Conservation (phyloP, 2,888 invertebrate species). For the Brachycybe producta region DNA sequence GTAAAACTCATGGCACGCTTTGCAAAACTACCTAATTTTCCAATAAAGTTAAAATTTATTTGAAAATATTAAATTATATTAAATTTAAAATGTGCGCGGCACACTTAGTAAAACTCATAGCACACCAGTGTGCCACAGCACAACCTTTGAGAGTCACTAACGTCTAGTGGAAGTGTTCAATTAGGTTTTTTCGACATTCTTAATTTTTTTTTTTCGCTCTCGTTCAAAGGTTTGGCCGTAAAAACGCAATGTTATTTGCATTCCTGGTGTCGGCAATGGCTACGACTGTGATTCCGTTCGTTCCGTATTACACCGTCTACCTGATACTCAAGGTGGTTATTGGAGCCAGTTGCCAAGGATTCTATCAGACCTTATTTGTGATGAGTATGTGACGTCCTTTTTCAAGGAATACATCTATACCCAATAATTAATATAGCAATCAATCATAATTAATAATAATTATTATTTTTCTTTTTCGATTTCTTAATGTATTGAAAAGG, state of each 20-base stretch:
- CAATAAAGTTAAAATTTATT: too few relatives aligned
- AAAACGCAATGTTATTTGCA: background rate
- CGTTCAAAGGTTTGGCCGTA: conserved; percentile 13
- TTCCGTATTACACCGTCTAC: conserved; percentile 3
- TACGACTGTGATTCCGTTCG: background rate
- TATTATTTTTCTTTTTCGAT: background rate
- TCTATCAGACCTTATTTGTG: conserved; percentile 10
- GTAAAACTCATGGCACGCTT: too few relatives aligned
- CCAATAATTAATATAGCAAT: too few relatives aligned
- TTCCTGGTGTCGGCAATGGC: background rate
- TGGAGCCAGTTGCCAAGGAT: conserved; percentile 10
- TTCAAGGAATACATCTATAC: too few relatives aligned
- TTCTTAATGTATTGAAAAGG: conserved; percentile 27
- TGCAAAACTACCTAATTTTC: too few relatives aligned
- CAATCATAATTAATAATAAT: too few relatives aligned
- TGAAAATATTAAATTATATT: too few relatives aligned
- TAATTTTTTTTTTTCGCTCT: background rate
- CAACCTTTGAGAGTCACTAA: too few relatives aligned
- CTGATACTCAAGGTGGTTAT: background rate
- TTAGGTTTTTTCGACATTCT: background rate
- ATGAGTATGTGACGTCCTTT: conserved; percentile 9
- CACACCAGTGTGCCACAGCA: too few relatives aligned
- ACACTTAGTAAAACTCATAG: too few relatives aligned
- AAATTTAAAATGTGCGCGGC: too few relatives aligned
- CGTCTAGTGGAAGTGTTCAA: too few relatives aligned